Conservation (phyloP, 2,113 vertebrate genomes). For the Daphoenositta chrysoptera region DNA sequence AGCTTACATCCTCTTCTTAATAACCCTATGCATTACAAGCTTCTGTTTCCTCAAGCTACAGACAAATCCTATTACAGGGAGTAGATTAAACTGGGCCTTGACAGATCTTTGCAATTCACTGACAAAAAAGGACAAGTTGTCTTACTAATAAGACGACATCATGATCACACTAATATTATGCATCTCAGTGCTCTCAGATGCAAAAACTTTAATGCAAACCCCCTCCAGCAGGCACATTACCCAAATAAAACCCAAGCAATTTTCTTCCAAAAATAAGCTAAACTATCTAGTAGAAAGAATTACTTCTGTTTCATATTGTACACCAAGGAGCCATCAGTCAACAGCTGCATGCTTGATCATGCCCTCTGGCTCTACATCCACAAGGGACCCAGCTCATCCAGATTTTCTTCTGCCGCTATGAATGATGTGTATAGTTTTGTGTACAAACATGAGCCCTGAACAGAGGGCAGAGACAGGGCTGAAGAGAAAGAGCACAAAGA, state of each 20-base stretch:
- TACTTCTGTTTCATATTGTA: background rate
- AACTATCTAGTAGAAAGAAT: background rate
- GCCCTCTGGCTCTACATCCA: background rate
- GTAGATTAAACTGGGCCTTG: constrained; percentile 61
- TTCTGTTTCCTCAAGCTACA: constrained; percentile 63
- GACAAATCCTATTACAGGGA: constrained; percentile 62
- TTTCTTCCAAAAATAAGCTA: constrained; percentile 15
- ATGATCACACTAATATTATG: constrained; percentile 8
- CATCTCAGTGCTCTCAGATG: background rate
- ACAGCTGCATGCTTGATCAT: constrained; percentile 6
- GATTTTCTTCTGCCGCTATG: background rate
- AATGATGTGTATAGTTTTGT: background rate
- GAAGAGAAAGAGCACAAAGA: background rate
- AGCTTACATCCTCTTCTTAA: constrained; percentile 48
- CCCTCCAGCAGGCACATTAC: constrained; percentile 3
- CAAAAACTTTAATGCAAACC: background rate
- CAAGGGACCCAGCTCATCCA: background rate
- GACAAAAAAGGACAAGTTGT: constrained; percentile 55
- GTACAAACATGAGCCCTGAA: constrained; percentile 7
- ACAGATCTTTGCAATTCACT: constrained; percentile 46
- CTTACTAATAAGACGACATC: constrained; percentile 18
- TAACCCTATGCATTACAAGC: constrained; percentile 54
- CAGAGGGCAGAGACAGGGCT: background rate
- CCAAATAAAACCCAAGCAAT: background rate
- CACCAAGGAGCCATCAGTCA: background rate